Evolutionary conservation across 2,888 invertebrate species (phyloP), one percentile per base, ranked within the genome.

Genomic region (Agrotis ipsilon): DNA sequence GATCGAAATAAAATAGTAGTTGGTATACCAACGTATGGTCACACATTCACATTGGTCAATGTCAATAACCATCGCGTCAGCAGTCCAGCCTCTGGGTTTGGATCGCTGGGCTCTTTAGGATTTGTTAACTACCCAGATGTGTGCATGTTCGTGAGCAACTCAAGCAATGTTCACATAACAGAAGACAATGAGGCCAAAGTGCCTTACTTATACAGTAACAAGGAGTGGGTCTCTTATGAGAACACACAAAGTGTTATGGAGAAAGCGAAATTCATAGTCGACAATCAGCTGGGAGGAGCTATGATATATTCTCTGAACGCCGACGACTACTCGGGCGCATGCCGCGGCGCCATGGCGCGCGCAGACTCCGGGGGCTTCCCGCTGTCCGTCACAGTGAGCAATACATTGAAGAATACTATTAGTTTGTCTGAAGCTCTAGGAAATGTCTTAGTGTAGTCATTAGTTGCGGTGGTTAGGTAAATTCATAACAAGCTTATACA

Each of bases 11-110:
- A 98, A 92, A 97, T 99, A 21, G 97, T 98, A 14, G 96, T 99
- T 1, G 99, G 99, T 0, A 96, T 99, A 85, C 99, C 99, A 7
- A 98, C 98, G 0, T 99, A 98, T 90, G 99, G 98, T 0, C 98
- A 98, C 89, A 97, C 97, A 5, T 98, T 97, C 87, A 97, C 95
- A 52, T 94, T 99, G 59, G 96, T 97, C 0, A 98, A 98, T 93
- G 89, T 96, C 0, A 89, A 96, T 16, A 98, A 98, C 90, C 96
- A 97, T 69, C 97, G 95, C 6, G 93, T 98, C 7, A 97, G 97
- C 61, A 97, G 98, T 18, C 98, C 98, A 0, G 97, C 98, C 0
- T 94, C 95, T 11, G 98, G 97, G 1, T 96, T 96, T 86, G 98
- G 98, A 0, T 90, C 95, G 43, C 92, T 98, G 7, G 98, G 98